phyloP scores from a whole-genome alignment of 2,797 vertebrate species.

The Sarcoramphus papa region DNA sequence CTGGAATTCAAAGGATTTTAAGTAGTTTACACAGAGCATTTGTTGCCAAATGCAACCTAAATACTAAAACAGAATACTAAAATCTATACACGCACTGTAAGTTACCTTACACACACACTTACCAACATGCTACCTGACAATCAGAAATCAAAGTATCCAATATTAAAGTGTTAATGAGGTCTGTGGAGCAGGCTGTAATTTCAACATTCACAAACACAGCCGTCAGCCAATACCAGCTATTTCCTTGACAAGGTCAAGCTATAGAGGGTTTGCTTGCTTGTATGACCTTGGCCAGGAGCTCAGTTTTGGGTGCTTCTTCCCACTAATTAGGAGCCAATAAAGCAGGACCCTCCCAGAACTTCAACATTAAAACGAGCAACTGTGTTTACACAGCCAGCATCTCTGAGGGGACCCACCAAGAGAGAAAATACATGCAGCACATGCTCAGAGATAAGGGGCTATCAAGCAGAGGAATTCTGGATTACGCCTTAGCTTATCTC shows the following conservation, averaged over 20 bases:
- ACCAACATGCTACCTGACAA: neutral
- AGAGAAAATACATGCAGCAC: neutral
- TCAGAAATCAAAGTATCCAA: neutral
- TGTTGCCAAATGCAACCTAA: neutral
- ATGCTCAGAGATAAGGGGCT: conserved; percentile 36
- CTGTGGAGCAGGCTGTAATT: neutral
- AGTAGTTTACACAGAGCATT: neutral
- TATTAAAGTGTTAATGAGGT: neutral
- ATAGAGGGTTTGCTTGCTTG: neutral
- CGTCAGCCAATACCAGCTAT: neutral
- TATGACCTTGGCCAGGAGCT: neutral
- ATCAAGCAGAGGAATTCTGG: neutral
- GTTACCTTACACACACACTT: neutral
- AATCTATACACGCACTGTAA: fast-evolving
- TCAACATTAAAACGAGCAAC: neutral
- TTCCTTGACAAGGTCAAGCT: neutral
- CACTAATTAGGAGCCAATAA: neutral
- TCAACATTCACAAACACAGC: neutral
- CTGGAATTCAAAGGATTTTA: conserved; percentile 10
- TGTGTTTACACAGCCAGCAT: neutral
- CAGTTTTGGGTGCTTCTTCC: neutral
- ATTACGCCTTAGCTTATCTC: conserved; percentile 20
- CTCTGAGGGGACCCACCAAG: neutral
- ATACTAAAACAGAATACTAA: neutral
- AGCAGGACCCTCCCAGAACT: neutral